Base-by-base conservation (phyloP, 2,888 invertebrate species). In the Erebia ligea region DNA sequence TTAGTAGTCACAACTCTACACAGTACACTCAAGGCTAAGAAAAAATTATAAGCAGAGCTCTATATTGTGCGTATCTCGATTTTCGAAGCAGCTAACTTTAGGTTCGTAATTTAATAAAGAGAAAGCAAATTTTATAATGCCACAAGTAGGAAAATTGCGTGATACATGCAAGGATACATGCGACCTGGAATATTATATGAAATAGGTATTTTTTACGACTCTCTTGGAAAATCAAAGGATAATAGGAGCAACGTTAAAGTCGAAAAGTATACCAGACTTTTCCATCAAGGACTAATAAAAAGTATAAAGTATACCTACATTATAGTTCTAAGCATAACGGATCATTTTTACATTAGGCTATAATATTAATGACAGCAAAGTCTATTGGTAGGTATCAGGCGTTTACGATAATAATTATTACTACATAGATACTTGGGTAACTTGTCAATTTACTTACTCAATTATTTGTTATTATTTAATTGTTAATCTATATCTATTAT, bases 151-250 rank as follows among this genome's bases (percentile, higher is more conserved):
- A 62, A 15, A 48, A 15, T 48, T 62, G 48, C 62, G 21, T 62
- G 62, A 21, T 15, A 45, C 62, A 62, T 62, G 62, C 62, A 48
- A 48, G 48, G 62, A 21, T 9, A 45, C 62, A 48, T 62, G 62
- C 48, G 62, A 48, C 21, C 48, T 2, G 19, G 62, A 45, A 62
- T 62, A 48, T 21, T 62, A 48, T 62, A 62, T 62, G 62, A 62
- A 48, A 48, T 15, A 42, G 13, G 45, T 34, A 34, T 34, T 34
- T 61, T 61, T 61, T 62, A 62, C 48, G 45, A 48, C 19, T 62
- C 45, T 45, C 62, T 48, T 15, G 45, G 48, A 48, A 21, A 45
- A 45, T 62, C 42, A 62, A 19, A 45, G 17, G 15, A 17, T 45
- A 45, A 59, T 61, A 21, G 8, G 15, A 17, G 42, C 42, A 42